Evolutionary conservation across 92 coral and sea anemone genomes (phyloP), one percentile per base, ranked within the genome.

Genomic region (Paragorgia papillata): DNA sequence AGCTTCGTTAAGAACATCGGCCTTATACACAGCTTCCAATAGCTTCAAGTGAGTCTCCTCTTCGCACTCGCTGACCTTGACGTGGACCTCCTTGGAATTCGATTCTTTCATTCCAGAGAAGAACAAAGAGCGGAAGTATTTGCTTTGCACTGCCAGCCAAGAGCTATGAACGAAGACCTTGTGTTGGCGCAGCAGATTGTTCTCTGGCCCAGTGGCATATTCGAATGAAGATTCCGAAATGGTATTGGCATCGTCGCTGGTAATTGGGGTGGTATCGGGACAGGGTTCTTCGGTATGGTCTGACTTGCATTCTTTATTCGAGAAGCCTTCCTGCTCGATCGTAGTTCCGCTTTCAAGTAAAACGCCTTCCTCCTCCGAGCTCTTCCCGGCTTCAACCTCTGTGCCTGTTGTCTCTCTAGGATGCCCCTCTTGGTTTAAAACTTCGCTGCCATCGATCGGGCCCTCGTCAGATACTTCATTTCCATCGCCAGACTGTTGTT

Each of bases 81-180:
- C 32, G 4, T 48, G 41, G 1, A 71, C 78, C 14, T 71, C 64
- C 9, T 51, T 71, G 30, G 48, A 17, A 30, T 17, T 24, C 22
- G 78, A 48, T 54, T 71, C 78, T 32, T 71, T 71, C 78, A 71
- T 71, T 7, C 64, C 78, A 15, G 64, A 54, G 43, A 19, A 71
- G 22, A 71, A 71, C 25, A 71, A 57, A 14, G 78, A n/a, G 1
- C 22, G 53, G 51, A 71, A 71, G 54, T 71, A 71, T 0, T 43
- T 21, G 41, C 78, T 71, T 53, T 71, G 78, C 7, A 53, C 78
- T 21, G 78, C 63, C 0, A 71, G 64, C 78, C 78, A 71, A 20
- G 24, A 57, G 21, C 64, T 54, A 22, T 71, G 78, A 32, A 71
- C 78, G 10, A 53, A 71, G 24, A 71, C 22, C 32, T 35, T 71